phyloP scores from a whole-genome alignment of 2,888 invertebrate genomes.

The Odontocerum albicorne region DNA sequence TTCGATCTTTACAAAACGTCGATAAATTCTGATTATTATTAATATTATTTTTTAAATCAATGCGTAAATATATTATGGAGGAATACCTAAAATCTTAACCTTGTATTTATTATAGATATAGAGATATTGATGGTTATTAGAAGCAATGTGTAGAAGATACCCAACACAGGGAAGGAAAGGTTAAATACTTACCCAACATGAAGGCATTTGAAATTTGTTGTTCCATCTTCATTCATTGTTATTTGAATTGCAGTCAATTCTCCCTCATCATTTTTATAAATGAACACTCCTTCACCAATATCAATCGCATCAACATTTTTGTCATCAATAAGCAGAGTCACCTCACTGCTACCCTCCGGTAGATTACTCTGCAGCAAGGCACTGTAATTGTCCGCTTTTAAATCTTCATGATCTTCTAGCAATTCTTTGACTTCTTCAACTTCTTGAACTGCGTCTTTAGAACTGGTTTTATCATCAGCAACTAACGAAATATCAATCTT shows the following conservation, averaged over 20 bases:
- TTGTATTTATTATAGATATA: too few species aligned
- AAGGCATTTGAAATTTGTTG: constrained; percentile 52
- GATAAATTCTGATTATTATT: too few species aligned
- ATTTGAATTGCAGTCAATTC: constrained; percentile 55
- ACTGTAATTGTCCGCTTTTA: constrained; percentile 44
- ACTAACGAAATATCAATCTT: neutral
- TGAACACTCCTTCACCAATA: constrained; percentile 54
- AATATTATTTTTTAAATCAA: too few species aligned
- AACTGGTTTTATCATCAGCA: neutral
- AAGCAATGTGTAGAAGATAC: too few species aligned
- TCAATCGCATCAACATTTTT: constrained; percentile 55
- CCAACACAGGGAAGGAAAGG: neutral
- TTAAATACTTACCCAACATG: constrained; percentile 51
- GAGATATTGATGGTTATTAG: too few species aligned
- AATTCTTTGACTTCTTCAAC: constrained; percentile 6
- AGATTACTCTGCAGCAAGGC: constrained; percentile 36
- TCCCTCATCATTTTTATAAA: constrained; percentile 50
- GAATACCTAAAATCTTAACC: too few species aligned
- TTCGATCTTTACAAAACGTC: too few species aligned
- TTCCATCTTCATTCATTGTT: constrained; percentile 47
- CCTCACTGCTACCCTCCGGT: constrained; percentile 38
- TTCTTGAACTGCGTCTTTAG: neutral
- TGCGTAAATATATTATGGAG: too few species aligned
- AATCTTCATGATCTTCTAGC: constrained; percentile 40
- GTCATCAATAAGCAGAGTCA: constrained; percentile 54